Percentiles rank a stretch among this genome's conserved stretches.
Evolutionary conservation across 2,113 vertebrate species (phyloP).

Genomic region (Lates calcarifer): DNA sequence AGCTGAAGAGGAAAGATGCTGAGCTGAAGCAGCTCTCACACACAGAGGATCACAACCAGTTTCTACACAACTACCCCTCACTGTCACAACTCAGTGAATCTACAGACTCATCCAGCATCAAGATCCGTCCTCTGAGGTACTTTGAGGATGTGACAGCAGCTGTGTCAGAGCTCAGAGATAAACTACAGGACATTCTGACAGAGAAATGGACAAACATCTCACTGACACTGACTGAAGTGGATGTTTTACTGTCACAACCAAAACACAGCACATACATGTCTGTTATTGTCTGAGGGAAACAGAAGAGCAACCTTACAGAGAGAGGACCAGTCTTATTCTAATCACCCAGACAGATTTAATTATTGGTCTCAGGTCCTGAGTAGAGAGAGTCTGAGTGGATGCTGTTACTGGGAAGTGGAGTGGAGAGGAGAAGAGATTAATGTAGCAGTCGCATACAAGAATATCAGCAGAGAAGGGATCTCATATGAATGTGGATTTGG

Average conservation of each 20-base stretch:
- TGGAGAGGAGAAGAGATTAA: not conserved
- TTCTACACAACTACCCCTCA: conserved; percentile 4
- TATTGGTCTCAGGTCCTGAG: not conserved
- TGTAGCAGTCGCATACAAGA: not conserved
- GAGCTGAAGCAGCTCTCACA: conserved; percentile 31
- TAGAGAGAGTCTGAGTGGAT: not conserved
- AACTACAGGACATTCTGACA: too few species aligned
- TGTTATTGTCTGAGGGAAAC: not conserved
- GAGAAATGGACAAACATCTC: too few species aligned
- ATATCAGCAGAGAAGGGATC: not conserved
- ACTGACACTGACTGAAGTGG: too few species aligned
- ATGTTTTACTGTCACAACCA: too few species aligned
- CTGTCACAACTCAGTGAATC: too few species aligned
- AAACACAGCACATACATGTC: not conserved
- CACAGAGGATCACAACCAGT: conserved; percentile 19
- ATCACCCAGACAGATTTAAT: not conserved
- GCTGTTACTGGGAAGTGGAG: too few species aligned
- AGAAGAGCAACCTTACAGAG: not conserved
- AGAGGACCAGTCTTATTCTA: not conserved
- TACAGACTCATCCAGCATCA: too few species aligned
- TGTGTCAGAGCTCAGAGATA: too few species aligned
- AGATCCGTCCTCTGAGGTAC: too few species aligned
- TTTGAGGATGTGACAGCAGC: too few species aligned
- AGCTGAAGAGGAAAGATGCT: conserved; percentile 37
- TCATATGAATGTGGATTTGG: not conserved